Base-by-base conservation (phyloP, 2,888 invertebrate genomes). In the Fragum fragum region DNA sequence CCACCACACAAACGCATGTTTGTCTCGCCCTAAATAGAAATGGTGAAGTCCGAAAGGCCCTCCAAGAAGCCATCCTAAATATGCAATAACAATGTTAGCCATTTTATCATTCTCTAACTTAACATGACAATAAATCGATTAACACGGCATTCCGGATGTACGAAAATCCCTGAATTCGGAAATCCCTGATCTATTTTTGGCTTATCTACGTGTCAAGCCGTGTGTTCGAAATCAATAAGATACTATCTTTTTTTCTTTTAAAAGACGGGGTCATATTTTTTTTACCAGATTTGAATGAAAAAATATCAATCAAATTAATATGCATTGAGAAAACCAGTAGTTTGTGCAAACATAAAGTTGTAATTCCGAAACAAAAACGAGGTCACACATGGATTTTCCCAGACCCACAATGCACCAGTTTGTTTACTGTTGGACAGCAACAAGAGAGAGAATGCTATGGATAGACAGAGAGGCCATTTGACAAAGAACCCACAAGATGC, bases 1-100 rank as follows among this genome's bases (percentile, higher is more conserved):
- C 96, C 97, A 97, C 96, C 97, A 98, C 0, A 98, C 95, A 93
- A 99, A 97, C 0, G 98, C 99, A 90, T 99, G 99, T 28, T 96
- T 96, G 94, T 98, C 98, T 76, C 99, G 96, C 73, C 96, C 96
- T 85, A 99, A 95, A 95, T 99, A 99, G 91, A 99, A 96, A 93
- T 98, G 98, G 95, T 99, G 99, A 6, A 97, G 95, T 0, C 99
- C 99, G 88, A 98, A 96, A 90, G 97, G 95, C 5, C 99, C 99
- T 23, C 98, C 98, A 88, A 98, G 96, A 0, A 98, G 91, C 98
- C 98, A 99, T 55, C 97, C 95, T 0, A 98, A 80, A 93, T 98
- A 99, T 0, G 99, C 96, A 90, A 96, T 93, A 70, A 97, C 92
- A 14, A 95, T 93, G 73, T 95, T 95, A 71, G 84, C 92, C 92